Conservation (phyloP, 1,140 invertebrate genomes). For the Drosophila truncata region DNA sequence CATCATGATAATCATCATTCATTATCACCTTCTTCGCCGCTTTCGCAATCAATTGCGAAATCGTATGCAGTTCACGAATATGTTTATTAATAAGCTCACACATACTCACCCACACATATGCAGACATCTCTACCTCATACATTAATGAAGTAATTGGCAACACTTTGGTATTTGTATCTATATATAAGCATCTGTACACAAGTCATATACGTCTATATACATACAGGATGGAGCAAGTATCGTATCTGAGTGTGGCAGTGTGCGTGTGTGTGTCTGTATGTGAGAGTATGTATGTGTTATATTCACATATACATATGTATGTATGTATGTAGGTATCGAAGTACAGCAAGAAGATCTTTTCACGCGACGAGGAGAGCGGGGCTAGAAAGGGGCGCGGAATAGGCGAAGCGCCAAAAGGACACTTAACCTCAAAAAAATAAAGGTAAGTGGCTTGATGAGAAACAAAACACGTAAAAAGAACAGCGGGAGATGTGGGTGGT, state of each 20-base stretch:
- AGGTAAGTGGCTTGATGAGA: slow-evolving; percentile 66
- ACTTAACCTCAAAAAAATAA: slow-evolving; percentile 79
- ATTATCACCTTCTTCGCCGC: slow-evolving; percentile 12
- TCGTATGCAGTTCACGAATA: slow-evolving; percentile 39
- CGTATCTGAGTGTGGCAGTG: slow-evolving; percentile 45
- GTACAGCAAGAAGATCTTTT: slow-evolving; percentile 78
- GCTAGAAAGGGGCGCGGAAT: slow-evolving; percentile 5
- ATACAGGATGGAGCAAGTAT: slow-evolving; percentile 67
- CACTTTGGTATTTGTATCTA: slow-evolving; percentile 73
- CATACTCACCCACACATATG: slow-evolving; percentile 84
- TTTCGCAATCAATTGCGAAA: slow-evolving; percentile 45
- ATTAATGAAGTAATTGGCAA: slow-evolving; percentile 84
- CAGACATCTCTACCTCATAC: slow-evolving; percentile 83
- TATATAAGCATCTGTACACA: slow-evolving; percentile 69
- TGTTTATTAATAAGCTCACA: slow-evolving; percentile 80
- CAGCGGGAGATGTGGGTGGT: slow-evolving; percentile 34
- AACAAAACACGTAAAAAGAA: slow-evolving; percentile 63
- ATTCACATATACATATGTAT: slow-evolving; percentile 37
- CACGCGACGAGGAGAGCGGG: slow-evolving; percentile 47
- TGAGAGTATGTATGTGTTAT: slow-evolving; percentile 33
- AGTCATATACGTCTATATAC: slow-evolving; percentile 69
- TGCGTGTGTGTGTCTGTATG: slow-evolving; percentile 13
- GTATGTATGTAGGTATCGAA: slow-evolving; percentile 8
- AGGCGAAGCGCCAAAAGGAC: slow-evolving; percentile 73
- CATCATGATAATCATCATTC: not conserved